These are phyloP conservation scores for Trichoplusia ni DNA, from an alignment of 1,140 invertebrate species.

Conservation along the genomic window DNA sequence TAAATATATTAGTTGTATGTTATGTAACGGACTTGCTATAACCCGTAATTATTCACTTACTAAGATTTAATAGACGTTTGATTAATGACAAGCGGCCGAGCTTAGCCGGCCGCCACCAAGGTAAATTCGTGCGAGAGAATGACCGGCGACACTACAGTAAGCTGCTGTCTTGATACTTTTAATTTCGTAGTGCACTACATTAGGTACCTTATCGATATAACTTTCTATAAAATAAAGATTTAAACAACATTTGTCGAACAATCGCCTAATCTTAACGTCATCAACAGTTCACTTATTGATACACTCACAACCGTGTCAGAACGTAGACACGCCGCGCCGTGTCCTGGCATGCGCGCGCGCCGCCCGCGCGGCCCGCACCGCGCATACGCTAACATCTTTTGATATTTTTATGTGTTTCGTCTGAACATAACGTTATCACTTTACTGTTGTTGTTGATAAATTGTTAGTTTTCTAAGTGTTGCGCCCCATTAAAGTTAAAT, in stretches of 20 bases:
- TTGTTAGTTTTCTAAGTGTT: constrained; percentile 70
- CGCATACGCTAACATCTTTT: constrained; percentile 12
- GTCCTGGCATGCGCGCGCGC: background rate
- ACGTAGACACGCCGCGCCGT: background rate
- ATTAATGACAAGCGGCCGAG: background rate
- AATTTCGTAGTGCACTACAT: background rate
- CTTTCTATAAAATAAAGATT: background rate
- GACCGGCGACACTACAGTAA: constrained; percentile 35
- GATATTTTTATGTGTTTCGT: constrained; percentile 23
- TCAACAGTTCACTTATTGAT: background rate
- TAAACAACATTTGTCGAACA: constrained; percentile 2
- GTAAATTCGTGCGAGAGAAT: constrained; percentile 60
- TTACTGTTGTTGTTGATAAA: constrained; percentile 66
- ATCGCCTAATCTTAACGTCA: constrained; percentile 25
- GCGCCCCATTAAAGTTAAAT: constrained; percentile 65
- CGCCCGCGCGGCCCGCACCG: background rate
- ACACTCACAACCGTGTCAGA: background rate
- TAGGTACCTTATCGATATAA: background rate
- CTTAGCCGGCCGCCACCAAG: constrained; percentile 23
- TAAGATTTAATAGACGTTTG: background rate
- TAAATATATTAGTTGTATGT: no score
- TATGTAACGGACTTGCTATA: no score
- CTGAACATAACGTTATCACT: constrained; percentile 36
- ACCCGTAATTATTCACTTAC: no score
- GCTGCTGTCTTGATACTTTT: background rate